These are phyloP conservation scores for Mohoua ochrocephala DNA, from an alignment of 2,113 vertebrate genomes.

Conservation along the genomic window DNA sequence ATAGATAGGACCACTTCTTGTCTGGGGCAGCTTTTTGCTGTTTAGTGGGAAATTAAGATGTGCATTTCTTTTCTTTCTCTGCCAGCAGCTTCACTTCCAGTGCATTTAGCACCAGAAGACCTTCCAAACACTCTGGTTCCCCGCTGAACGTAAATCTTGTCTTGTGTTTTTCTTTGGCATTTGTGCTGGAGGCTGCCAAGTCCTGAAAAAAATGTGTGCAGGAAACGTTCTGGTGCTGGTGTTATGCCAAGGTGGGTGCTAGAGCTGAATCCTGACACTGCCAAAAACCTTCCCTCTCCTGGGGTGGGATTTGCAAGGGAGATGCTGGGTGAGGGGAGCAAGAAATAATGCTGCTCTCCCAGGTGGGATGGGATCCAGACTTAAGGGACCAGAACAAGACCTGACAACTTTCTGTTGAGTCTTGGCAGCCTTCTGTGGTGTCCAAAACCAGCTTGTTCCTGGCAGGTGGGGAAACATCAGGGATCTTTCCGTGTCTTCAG, in stretches of 20 bases:
- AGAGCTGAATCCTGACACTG: background rate
- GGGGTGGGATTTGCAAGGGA: background rate
- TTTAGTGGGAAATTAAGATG: background rate
- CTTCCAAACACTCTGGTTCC: background rate
- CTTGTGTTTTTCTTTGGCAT: background rate
- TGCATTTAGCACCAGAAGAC: background rate
- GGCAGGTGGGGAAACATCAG: fast-evolving
- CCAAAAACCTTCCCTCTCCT: background rate
- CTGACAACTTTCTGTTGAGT: background rate
- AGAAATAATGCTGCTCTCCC: background rate
- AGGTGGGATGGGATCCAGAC: background rate
- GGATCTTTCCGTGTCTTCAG: fast-evolving
- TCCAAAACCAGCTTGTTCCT: background rate
- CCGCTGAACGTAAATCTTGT: fast-evolving
- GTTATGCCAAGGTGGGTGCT: no score
- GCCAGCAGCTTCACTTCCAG: background rate
- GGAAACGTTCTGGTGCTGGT: background rate
- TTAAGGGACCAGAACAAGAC: background rate
- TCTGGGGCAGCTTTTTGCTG: background rate
- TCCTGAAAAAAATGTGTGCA: fast-evolving
- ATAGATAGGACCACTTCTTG: background rate
- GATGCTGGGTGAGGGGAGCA: background rate
- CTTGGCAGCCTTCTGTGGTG: background rate
- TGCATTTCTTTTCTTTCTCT: background rate
- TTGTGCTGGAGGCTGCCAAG: background rate